Conservation (phyloP, 1,140 invertebrate genomes). For the Solenopsis invicta region DNA sequence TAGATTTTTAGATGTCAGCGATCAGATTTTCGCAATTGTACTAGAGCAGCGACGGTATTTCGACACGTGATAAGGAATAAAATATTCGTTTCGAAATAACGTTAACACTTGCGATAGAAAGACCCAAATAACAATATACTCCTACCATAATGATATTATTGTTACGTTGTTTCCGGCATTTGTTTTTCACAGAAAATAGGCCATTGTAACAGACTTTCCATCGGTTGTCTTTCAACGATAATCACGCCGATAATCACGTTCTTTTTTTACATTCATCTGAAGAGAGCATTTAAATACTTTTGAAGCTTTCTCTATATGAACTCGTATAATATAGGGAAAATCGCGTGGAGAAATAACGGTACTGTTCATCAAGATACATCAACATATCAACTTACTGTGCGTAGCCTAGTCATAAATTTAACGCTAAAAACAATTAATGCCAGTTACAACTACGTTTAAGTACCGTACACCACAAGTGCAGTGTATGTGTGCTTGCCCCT, state of each 20-base stretch:
- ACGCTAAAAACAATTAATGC: conserved; percentile 18
- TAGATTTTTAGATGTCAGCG: conserved; percentile 1
- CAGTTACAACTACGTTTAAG: neutral
- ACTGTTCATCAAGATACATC: neutral
- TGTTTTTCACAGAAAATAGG: conserved; percentile 19
- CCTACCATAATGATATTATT: neutral
- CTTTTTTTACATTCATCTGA: neutral
- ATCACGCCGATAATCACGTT: neutral
- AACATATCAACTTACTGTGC: neutral
- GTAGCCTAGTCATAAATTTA: conserved; percentile 20
- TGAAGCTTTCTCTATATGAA: neutral
- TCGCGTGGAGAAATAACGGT: neutral
- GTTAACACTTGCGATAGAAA: neutral
- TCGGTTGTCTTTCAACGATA: neutral
- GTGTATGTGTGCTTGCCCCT: neutral
- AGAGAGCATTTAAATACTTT: neutral
- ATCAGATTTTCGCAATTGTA: conserved; percentile 4
- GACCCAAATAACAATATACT: conserved; percentile 17
- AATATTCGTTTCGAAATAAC: neutral
- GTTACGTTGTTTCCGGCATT: neutral
- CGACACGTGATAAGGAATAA: conserved; percentile 7
- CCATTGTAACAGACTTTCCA: neutral
- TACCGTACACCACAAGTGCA: neutral
- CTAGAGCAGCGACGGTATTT: neutral
- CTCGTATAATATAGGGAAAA: neutral